phyloP scores from a whole-genome alignment of 1,140 invertebrate genomes.

The Tigriopus japonicus region DNA sequence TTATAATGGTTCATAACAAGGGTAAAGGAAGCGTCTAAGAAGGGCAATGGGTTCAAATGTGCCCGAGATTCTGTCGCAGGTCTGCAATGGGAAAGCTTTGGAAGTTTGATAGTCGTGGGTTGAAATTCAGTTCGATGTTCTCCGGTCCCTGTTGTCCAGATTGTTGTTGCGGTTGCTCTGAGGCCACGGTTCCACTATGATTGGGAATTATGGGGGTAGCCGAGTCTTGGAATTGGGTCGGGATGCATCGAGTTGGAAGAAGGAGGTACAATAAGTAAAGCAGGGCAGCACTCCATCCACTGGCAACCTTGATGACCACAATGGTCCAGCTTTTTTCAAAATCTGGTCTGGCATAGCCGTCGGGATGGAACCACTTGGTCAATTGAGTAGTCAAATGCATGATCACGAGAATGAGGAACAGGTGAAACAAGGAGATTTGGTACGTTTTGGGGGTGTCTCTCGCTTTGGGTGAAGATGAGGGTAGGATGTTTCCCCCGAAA shows the following conservation, averaged over 20 bases:
- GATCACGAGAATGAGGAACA: background rate
- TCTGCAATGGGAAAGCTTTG: too few species aligned
- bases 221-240: too few species aligned
- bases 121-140: too few species aligned
- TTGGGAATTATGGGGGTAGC: too few species aligned
- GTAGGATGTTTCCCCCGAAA: background rate
- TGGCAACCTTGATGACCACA: background rate
- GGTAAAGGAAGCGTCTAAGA: too few species aligned
- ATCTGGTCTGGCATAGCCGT: background rate
- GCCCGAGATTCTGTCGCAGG: too few species aligned
- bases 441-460: background rate
- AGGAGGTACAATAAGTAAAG: background rate
- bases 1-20: too few species aligned
- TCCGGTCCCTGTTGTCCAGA: too few species aligned
- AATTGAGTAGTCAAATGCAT: background rate
- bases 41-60: too few species aligned
- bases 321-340: background rate
- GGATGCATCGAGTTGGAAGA: background rate
- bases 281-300: background rate
- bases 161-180: too few species aligned
- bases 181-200: too few species aligned
- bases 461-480: background rate
- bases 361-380: background rate
- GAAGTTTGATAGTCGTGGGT: too few species aligned
- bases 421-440: background rate